Evolutionary conservation across 1,140 invertebrate species (phyloP), one percentile per base, ranked within the genome.

Genomic region (Aphis gossypii): DNA sequence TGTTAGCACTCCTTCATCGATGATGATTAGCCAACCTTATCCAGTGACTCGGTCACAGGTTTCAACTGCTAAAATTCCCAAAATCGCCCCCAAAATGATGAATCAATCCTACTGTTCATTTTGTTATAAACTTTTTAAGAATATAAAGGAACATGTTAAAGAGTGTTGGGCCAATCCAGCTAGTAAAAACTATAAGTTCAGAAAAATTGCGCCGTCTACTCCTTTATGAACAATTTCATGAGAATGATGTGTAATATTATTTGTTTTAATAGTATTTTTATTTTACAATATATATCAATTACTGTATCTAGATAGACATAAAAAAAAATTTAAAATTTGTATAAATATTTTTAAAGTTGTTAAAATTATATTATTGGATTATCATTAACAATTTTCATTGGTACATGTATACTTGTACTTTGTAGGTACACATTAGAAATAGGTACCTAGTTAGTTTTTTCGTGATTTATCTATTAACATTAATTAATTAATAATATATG

Each of bases 131-230:
- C n/a, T 56, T 56, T 48, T 93, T n/a, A 84, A 44, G 4, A 86
- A 93, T 44, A 20, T 93, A 5, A 86, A 86, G 41, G 92, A 86
- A 54, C 92, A 93, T 56, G 5, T 56, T 30, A 93, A 84, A 56
- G 82, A 86, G 6, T 93, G 92, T 86, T 93, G 82, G 92, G 46
- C 48, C 0, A 93, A 93, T 23, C 92, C 92, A n/a, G 38, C 41
- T 86, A 93, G 82, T n/a, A 86, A 84, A 93, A 86, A 14, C 25
- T 56, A 93, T n/a, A 93, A 93, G 14, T 93, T 86, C 14, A 93
- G 92, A 54, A 93, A 93, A 56, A 93, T 93, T 56, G 92, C 92
- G 8, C 92, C 92, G 21, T 93, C 92, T 30, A 44, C 35, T n/a
- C 14, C 54, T 18, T 60, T 14, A 60, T 88, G 14, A 35, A 89